Evolutionary conservation across 2,113 vertebrate genomes (phyloP).

Genomic region (Psephotus haematonotus): DNA sequence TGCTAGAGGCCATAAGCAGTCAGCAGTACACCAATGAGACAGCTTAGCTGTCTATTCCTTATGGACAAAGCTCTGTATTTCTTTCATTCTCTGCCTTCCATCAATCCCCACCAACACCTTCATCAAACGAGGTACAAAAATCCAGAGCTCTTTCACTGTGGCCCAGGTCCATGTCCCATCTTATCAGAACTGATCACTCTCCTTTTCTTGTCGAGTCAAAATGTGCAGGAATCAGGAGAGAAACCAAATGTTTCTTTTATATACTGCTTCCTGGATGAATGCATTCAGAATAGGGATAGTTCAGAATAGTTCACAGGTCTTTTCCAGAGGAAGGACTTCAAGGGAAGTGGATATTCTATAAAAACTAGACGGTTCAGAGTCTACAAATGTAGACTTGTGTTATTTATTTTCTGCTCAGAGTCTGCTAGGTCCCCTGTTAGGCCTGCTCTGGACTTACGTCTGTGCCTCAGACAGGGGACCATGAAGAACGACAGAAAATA

Average conservation of each 20-base stretch:
- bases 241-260: background rate
- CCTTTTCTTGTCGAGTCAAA: background rate
- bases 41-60: background rate
- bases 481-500: background rate
- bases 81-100: background rate
- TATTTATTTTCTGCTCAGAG: background rate
- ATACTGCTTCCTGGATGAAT: background rate
- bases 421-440: background rate
- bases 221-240: background rate
- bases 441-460: background rate
- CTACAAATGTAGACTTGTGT: background rate
- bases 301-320: background rate
- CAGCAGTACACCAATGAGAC: background rate
- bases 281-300: background rate
- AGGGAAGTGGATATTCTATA: background rate
- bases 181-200: background rate
- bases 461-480: background rate
- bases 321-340: background rate
- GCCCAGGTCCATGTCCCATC: background rate
- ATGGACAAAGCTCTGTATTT: background rate
- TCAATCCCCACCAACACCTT: background rate
- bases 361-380: background rate
- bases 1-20: background rate
- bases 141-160: background rate
- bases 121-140: background rate